These are phyloP conservation scores for Alloscopus bannaensis DNA, from an alignment of 2,888 invertebrate genomes.

Conservation along the genomic window DNA sequence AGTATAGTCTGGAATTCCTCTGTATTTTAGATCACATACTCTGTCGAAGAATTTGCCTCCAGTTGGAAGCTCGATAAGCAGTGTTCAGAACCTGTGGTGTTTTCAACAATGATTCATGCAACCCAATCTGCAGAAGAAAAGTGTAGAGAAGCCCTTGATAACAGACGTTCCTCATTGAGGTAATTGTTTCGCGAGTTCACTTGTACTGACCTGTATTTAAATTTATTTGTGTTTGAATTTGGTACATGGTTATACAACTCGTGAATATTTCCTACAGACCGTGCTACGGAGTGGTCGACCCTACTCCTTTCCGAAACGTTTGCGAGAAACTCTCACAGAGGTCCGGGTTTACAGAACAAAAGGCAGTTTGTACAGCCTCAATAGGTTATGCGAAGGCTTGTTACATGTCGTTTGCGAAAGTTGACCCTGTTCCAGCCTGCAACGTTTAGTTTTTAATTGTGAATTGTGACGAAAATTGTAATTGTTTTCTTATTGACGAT, in stretches of 20 bases:
- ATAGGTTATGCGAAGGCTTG: constrained; percentile 66
- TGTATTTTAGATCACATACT: constrained; percentile 23
- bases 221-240: not conserved
- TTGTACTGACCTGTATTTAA: not conserved
- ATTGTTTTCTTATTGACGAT: too few relatives aligned
- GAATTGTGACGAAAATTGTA: too few relatives aligned
- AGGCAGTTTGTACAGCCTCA: constrained; percentile 69
- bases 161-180: constrained; percentile 80
- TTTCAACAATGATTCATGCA: constrained; percentile 76
- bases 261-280: constrained; percentile 72
- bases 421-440: constrained; percentile 55
- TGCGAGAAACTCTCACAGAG: constrained; percentile 78
- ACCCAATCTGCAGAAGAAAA: constrained; percentile 76
- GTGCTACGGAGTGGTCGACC: constrained; percentile 78
- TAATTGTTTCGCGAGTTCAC: constrained; percentile 73
- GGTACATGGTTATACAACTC: not conserved
- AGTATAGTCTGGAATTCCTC: too few relatives aligned
- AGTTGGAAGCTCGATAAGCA: constrained; percentile 83
- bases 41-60: constrained; percentile 83
- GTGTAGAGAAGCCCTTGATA: constrained; percentile 84
- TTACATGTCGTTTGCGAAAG: constrained; percentile 47
- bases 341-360: constrained; percentile 62
- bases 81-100: constrained; percentile 78
- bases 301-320: constrained; percentile 80
- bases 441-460: constrained; percentile 25